Evolutionary conservation across 2,888 invertebrate species (phyloP), one percentile per base, ranked within the genome.

Genomic region (Mellilla xanthometata): DNA sequence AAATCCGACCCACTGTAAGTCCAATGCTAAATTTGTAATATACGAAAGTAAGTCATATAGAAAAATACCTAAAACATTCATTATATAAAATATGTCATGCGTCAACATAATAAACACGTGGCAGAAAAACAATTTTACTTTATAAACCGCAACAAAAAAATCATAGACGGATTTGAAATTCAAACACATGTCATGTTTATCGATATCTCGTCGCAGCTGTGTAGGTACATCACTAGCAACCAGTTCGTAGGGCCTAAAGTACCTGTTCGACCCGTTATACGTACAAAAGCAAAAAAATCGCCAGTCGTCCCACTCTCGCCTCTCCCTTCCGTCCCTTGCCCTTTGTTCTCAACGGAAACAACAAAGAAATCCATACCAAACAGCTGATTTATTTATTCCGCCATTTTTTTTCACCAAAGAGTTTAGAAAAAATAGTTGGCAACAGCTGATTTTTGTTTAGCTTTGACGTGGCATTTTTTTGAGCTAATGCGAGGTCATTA

Each of bases 211-310:
- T 12, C 34, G 24, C 24, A 26, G 24, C 8, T 12, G 27, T 28
- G 19, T 49, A n/a, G n/a, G n/a, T 50, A 53, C 66, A 57, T 23
- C 65, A 58, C 63, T 65, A 60, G 13, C 31, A 46, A 55, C 56
- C 46, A 53, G 59, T 62, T 56, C 43, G 40, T 52, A 49, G 50
- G 48, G 44, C 42, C 54, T 41, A 46, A 57, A 51, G 54, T 65
- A 71, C 67, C 63, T 55, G 65, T 41, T 51, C 15, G 56, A 62
- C 67, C 72, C 70, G 71, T 70, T 71, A 68, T 32, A 39, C 42
- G 55, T 8, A 8, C 4, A 24, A 43, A 44, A 53, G 53, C 53
- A 60, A 50, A 56, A 41, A 53, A 55, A 57, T 51, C 49, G 42
- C 54, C 39, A 48, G 46, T 30, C 36, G 23, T 32, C 28, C 24